Base-by-base conservation (phyloP, 1,140 invertebrate genomes). In the Telenomus remus region DNA sequence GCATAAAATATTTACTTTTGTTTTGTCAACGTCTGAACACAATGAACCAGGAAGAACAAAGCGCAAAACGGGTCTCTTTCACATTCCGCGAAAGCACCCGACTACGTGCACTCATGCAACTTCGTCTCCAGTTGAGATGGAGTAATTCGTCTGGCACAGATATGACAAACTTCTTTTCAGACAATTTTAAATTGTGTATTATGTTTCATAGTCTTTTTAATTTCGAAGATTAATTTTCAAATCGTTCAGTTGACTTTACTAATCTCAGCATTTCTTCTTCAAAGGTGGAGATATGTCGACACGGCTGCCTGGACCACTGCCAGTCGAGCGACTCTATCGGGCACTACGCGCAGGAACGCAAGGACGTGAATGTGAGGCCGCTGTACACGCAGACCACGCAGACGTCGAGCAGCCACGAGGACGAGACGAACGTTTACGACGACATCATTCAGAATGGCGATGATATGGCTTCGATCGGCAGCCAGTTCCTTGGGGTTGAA, bases 261-360 rank as follows among this genome's bases (percentile, higher is more conserved):
- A 16, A 13, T 47, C 27, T 57, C 39, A 19, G 69, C 42, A 6
- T 27, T n/a, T 68, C 35, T 13, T 47, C 66, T 34, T 39, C 60
- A 14, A 76, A 88, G 80, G 91, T 92, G 42, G 95, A 97, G 85
- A 97, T 97, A 76, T 97, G 96, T 83, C 90, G 96, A 16, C 95
- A 96, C 80, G 96, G 95, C 1, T 97, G 96, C 83, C 86, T 96
- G 48, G 95, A 96, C 82, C 95, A 96, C 81, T 97, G 95, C 82
- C 95, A 94, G 85, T 84, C 91, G n/a, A 90, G 88, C 35, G 82
- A 79, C 7, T 79, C 81, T 2, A 71, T 81, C 10, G 84, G 80
- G 15, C 85, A 87, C 50, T 87, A 85, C 6, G 80, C 87, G 44
- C 86, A 88, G 65, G 73, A 81, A 79, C 86, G 79, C 59, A 87